phyloP scores from a whole-genome alignment of 2,888 invertebrate genomes.

The Conomelus anceps region DNA sequence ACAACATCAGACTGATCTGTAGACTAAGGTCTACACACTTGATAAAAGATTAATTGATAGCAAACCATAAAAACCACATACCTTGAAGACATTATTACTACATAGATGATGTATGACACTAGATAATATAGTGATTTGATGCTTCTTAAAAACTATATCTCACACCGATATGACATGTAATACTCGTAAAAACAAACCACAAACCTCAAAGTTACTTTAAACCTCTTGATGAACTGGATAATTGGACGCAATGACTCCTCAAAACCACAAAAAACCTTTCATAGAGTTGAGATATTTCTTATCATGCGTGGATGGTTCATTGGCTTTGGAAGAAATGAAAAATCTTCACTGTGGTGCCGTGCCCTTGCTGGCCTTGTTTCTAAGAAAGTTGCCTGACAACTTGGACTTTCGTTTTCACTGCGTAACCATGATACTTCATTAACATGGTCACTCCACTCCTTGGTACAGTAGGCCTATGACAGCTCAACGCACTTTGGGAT shows the following conservation, averaged over 20 bases:
- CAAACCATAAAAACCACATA: no score
- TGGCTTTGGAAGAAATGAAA: not conserved
- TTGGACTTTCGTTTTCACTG: not conserved
- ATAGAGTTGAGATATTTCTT: no score
- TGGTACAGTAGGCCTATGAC: no score
- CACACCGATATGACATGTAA: not conserved
- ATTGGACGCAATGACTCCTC: not conserved
- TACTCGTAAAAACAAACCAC: not conserved
- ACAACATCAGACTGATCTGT: no score
- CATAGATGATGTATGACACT: no score
- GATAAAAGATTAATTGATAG: no score
- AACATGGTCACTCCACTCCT: not conserved
- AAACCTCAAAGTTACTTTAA: not conserved
- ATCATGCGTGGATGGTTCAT: not conserved
- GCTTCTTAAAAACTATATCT: no score
- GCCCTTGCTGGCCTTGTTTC: not conserved
- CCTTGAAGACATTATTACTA: no score
- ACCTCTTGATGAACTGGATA: not conserved
- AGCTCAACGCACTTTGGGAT: no score
- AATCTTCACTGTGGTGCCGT: not conserved
- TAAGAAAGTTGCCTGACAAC: not conserved
- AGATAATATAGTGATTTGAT: no score
- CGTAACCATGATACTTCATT: not conserved
- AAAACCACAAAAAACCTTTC: not conserved
- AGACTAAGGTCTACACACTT: no score